Evolutionary conservation across 2,888 invertebrate genomes (phyloP).

Genomic region (Brassicogethes aeneus): DNA sequence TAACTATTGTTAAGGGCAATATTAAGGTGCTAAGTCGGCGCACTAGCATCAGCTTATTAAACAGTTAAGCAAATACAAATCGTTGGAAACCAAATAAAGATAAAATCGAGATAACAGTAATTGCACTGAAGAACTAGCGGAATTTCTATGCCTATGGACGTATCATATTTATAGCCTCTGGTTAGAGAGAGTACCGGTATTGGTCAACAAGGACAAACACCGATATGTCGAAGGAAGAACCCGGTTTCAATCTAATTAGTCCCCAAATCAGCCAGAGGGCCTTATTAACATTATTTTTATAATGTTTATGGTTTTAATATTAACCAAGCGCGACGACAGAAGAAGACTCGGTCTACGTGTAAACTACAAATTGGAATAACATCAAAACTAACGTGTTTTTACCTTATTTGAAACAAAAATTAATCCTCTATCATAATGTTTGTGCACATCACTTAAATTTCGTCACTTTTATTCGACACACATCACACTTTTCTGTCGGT

Average conservation of each 20-base stretch:
- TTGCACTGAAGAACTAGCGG: constrained; percentile 13
- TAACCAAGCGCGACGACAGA: too few relatives aligned
- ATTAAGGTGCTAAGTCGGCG: too few relatives aligned
- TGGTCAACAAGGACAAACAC: constrained; percentile 11
- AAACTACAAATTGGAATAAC: background rate
- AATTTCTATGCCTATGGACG: constrained; percentile 1
- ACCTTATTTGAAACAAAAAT: background rate
- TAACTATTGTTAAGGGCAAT: too few relatives aligned
- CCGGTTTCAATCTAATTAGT: too few relatives aligned
- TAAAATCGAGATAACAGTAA: constrained; percentile 17
- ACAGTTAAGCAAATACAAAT: constrained; percentile 16
- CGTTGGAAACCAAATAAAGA: constrained; percentile 9
- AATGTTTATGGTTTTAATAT: too few relatives aligned
- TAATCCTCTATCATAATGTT: constrained; percentile 1
- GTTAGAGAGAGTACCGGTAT: constrained; percentile 7
- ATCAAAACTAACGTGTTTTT: background rate
- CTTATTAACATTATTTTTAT: too few relatives aligned
- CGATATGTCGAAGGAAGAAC: background rate
- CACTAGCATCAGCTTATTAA: too few relatives aligned
- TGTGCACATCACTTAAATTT: background rate
- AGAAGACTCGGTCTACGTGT: background rate
- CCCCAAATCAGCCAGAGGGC: too few relatives aligned
- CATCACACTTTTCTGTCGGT: constrained; percentile 2
- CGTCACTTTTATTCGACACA: background rate
- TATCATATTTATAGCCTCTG: background rate